Evolutionary conservation across 2,113 vertebrate species (phyloP).

Genomic region (Ictalurus punctatus): DNA sequence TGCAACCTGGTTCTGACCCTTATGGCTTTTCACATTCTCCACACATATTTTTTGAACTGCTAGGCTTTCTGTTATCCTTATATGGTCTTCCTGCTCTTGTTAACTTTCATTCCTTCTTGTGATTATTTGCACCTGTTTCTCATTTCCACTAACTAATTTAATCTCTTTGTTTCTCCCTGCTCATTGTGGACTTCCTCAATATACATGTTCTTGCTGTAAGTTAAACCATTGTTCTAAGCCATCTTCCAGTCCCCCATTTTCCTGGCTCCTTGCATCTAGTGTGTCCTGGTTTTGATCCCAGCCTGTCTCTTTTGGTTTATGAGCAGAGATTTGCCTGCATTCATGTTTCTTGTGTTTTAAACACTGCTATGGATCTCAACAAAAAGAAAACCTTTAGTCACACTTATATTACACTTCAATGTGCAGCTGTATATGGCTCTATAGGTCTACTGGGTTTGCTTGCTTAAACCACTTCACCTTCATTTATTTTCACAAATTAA

Average conservation of each 20-base stretch:
- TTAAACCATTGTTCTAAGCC: not conserved
- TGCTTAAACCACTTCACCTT: not conserved
- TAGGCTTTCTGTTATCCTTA: not conserved
- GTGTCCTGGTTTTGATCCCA: slow-evolving; percentile 1
- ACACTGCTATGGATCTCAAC: not conserved
- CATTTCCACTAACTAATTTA: slow-evolving; percentile 1
- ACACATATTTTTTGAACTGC: not conserved
- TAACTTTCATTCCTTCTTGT: not conserved
- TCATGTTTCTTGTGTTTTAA: not conserved
- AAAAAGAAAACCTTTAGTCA: not conserved
- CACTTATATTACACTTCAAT: not conserved
- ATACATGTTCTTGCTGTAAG: not conserved
- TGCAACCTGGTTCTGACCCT: not conserved
- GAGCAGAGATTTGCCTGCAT: not conserved
- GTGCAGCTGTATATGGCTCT: not conserved
- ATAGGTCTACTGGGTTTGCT: not conserved
- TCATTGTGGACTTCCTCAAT: not conserved
- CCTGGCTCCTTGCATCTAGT: not conserved
- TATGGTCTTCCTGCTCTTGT: not conserved
- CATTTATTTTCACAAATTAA: not conserved
- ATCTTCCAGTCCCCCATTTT: not conserved
- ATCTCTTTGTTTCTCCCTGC: not conserved
- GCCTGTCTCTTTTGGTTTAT: slow-evolving; percentile 19
- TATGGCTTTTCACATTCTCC: not conserved
- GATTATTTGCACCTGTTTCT: not conserved